Base-by-base conservation (phyloP, 1,140 invertebrate species). In the Drepana arcuata region DNA sequence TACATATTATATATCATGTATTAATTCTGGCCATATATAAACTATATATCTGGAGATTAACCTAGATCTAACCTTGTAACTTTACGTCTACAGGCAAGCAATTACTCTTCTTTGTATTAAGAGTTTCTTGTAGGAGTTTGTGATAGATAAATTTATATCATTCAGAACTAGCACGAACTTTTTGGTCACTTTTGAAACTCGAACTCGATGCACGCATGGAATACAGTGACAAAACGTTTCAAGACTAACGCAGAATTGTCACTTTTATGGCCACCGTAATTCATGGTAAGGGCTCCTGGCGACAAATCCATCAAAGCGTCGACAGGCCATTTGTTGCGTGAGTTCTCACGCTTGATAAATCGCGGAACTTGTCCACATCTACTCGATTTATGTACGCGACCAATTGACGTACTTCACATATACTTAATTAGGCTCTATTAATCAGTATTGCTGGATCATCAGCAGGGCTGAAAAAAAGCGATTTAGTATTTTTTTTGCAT, bases 321-420 rank as follows among this genome's bases (percentile, higher is more conserved):
- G 72, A 80, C 75, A 66, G 70, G 56, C 57, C 67, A 74, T 77
- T 80, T 69, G 72, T 80, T 73, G 66, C 65, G 63, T 64, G 62
- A 62, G 67, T 70, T 69, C 73, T 67, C 69, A 68, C 70, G 65
- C 61, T 72, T 77, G 70, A 75, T 71, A 69, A 72, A 69, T 66
- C 56, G 51, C 32, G 43, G 35, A 44, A 61, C 44, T 67, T 62
- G 64, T 61, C 57, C 48, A 63, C 72, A 66, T 77, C 71, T 62
- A 52, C 49, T 48, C 26, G 61, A 73, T 77, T 73, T 77, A 73
- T 77, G 57, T 53, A 47, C 55, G 31, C 34, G 42, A 42, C 41
- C 63, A 63, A 65, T 67, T 65, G 62, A 61, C 46, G 34, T 56
- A 45, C 36, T 48, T 54, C 46, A 56, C 53, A 46, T 51, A 51